These are phyloP conservation scores for Drosophila anomalata DNA, from an alignment of 2,888 invertebrate genomes.

Conservation along the genomic window DNA sequence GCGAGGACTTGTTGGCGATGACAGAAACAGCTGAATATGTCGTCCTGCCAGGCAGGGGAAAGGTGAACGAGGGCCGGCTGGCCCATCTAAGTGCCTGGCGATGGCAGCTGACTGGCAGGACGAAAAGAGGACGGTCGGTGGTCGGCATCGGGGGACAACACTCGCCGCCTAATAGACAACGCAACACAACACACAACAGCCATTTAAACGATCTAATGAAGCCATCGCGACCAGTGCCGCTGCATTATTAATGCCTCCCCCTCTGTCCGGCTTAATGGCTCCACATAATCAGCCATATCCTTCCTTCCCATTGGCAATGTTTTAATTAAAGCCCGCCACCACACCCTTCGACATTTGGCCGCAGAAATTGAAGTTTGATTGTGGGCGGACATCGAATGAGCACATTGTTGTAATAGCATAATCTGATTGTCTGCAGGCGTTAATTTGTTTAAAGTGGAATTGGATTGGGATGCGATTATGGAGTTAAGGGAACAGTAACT, in stretches of 20 bases:
- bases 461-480: background rate
- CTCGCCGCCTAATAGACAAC: conserved; percentile 44
- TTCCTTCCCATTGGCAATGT: background rate
- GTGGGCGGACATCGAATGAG: conserved; percentile 24
- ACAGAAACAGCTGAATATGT: conserved; percentile 36
- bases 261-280: conserved; percentile 13
- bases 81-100: conserved; percentile 25
- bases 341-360: conserved; percentile 25
- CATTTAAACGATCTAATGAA: conserved; percentile 69
- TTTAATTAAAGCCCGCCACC: conserved; percentile 30
- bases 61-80: background rate
- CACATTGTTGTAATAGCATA: conserved; percentile 13
- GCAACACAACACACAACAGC: conserved; percentile 20
- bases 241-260: conserved; percentile 41
- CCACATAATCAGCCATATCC: conserved; percentile 30
- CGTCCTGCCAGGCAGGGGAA: background rate
- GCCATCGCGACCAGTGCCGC: conserved; percentile 40
- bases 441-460: conserved; percentile 30
- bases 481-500: background rate
- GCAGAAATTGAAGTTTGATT: conserved; percentile 28
- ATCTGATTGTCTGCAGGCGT: conserved; percentile 26
- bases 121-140: conserved; percentile 1
- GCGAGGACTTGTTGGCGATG: conserved; percentile 44
- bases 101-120: conserved; percentile 29
- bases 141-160: conserved; percentile 27